Conservation (phyloP, 2,888 invertebrate species). For the Tetragonisca angustula region DNA sequence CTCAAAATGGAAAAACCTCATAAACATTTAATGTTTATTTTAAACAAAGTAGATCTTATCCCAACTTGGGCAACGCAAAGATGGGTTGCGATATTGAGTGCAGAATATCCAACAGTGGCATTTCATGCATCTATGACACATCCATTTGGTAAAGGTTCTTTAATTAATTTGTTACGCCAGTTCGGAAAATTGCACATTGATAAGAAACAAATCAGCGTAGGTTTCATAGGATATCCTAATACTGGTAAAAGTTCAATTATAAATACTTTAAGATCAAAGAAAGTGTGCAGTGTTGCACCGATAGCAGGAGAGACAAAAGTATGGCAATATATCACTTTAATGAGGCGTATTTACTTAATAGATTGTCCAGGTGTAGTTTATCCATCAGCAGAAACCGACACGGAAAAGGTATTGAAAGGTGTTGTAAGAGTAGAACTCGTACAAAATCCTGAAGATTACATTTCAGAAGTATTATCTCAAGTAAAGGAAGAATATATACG, state of each 20-base stretch:
- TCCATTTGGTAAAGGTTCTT: slow-evolving; percentile 98
- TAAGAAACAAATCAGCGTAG: slow-evolving; percentile 99
- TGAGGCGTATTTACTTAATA: slow-evolving; percentile 98
- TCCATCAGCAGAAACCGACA: slow-evolving; percentile 97
- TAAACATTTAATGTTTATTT: slow-evolving; percentile 98
- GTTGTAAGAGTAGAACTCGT: slow-evolving; percentile 98
- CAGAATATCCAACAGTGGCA: slow-evolving; percentile 98
- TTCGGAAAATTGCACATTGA: slow-evolving; percentile 97
- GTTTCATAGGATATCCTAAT: slow-evolving; percentile 99
- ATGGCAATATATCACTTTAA: slow-evolving; percentile 99
- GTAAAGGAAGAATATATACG: slow-evolving; percentile 95
- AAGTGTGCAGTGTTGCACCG: slow-evolving; percentile 99
- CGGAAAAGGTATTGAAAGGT: slow-evolving; percentile 97
- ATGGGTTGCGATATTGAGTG: slow-evolving; percentile 97
- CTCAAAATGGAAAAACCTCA: slow-evolving; percentile 97
- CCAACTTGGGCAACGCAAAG: slow-evolving; percentile 99
- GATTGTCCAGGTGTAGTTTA: slow-evolving; percentile 99
- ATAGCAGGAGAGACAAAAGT: slow-evolving; percentile 99
- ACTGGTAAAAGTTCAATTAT: slow-evolving; percentile 99
- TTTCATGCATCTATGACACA: slow-evolving; percentile 99
- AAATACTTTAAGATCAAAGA: slow-evolving; percentile 97
- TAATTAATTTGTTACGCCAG: slow-evolving; percentile 97
- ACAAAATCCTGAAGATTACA: slow-evolving; percentile 97
- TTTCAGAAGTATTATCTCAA: slow-evolving; percentile 92
- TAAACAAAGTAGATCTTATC: slow-evolving; percentile 98